Base-by-base conservation (phyloP, 2,888 invertebrate genomes). In the Iselma pallidipennis region DNA sequence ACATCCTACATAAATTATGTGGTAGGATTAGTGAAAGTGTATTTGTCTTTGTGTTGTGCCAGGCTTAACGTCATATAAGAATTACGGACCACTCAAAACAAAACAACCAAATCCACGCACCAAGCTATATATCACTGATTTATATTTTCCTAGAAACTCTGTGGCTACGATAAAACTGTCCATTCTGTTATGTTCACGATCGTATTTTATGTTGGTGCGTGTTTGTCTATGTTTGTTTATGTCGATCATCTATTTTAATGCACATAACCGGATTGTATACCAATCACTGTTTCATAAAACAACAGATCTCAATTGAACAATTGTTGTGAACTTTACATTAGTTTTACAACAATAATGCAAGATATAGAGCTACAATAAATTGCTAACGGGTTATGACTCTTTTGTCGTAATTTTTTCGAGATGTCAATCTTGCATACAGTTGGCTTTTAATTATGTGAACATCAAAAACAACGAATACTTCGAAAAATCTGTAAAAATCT, bases 51-150 rank as follows among this genome's bases (percentile, higher is more conserved):
- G 62, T 62, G 60, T 49, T 5, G 6, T 23, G n/a, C 56, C 61
- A 53, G 49, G 64, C 66, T 67, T 59, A 66, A 59, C 60, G 66
- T 67, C 67, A 65, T 62, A 66, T 61, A 67, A 66, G 67, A 67
- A 63, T 67, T 67, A 67, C 61, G 59, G 21, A 50, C 63, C 62
- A 66, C 66, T 65, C 59, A 49, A 54, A 57, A 65, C 42, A 50
- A 59, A 65, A 57, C 65, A 65, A 61, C 62, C 55, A 66, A 66
- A 66, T 66, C 61, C 65, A 66, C 55, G 57, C 62, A 60, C 49
- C 55, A 33, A 48, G 53, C 61, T 59, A 59, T 63, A 65, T 62
- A 68, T 66, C 59, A 60, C 59, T 63, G 65, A 65, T 66, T 63
- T 66, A 67, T 67, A 45, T 42, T 45, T 66, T 65, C 31, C n/a